phyloP scores from a whole-genome alignment of 2,113 vertebrate genomes.

The Panthera uncia region DNA sequence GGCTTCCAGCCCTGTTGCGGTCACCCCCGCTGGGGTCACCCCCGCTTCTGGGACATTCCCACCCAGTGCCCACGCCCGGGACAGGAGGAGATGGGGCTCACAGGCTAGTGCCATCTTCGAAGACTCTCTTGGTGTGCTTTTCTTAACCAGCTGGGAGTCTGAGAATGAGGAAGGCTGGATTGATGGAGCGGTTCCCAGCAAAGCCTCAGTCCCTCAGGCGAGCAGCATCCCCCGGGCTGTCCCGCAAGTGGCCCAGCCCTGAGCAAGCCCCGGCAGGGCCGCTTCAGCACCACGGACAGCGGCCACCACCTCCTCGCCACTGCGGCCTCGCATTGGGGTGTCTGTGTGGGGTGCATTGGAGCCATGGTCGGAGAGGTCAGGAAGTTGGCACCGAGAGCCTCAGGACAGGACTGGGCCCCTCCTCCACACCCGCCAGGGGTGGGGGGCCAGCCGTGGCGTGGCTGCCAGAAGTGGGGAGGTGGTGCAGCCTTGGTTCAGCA shows the following conservation, averaged over 20 bases:
- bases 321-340: background rate
- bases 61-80: background rate
- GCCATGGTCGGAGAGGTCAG: background rate
- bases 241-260: too few relatives aligned
- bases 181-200: fast-evolving
- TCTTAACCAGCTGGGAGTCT: background rate
- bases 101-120: background rate
- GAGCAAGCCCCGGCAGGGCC: fast-evolving
- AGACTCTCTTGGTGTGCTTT: background rate
- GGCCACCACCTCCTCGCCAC: fast-evolving
- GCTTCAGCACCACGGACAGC: constrained; percentile 75
- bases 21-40: background rate
- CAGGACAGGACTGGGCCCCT: background rate
- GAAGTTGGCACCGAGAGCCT: background rate
- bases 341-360: background rate
- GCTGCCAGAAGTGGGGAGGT: background rate
- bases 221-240: background rate
- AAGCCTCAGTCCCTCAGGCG: background rate
- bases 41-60: background rate
- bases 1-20: background rate
- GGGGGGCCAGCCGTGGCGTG: too few relatives aligned
- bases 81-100: background rate
- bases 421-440: too few relatives aligned
- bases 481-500: fast-evolving
- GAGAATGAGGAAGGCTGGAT: background rate